phyloP scores from a whole-genome alignment of 2,888 invertebrate species.

The Plebejus melissa region DNA sequence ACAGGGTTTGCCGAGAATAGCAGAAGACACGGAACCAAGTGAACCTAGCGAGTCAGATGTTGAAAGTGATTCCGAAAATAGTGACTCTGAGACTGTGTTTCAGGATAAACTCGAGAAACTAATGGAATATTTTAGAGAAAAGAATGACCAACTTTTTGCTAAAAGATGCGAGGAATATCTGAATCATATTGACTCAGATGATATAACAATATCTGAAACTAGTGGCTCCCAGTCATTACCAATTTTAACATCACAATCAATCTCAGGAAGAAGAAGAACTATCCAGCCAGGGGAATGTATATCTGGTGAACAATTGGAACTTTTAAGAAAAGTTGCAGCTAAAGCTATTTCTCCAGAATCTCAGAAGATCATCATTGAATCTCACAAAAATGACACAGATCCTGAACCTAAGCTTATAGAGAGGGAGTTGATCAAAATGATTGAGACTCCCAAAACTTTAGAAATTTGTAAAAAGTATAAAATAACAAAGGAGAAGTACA shows the following conservation, averaged over 20 bases:
- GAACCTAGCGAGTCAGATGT: slow-evolving; percentile 81
- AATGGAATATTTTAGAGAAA: slow-evolving; percentile 84
- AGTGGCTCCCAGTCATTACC: slow-evolving; percentile 73
- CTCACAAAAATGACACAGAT: slow-evolving; percentile 74
- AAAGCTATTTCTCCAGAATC: slow-evolving; percentile 75
- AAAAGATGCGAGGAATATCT: slow-evolving; percentile 81
- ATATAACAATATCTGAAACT: slow-evolving; percentile 72
- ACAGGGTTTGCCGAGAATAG: slow-evolving; percentile 70
- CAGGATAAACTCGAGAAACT: slow-evolving; percentile 85
- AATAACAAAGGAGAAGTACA: slow-evolving; percentile 72
- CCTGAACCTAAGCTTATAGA: slow-evolving; percentile 77
- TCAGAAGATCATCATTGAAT: slow-evolving; percentile 76
- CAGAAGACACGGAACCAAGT: slow-evolving; percentile 78
- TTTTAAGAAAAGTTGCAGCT: slow-evolving; percentile 80
- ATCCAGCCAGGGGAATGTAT: slow-evolving; percentile 81
- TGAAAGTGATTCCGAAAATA: slow-evolving; percentile 79
- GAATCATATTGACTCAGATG: slow-evolving; percentile 73
- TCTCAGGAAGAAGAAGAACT: slow-evolving; percentile 75
- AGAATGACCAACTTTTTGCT: slow-evolving; percentile 83
- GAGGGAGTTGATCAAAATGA: slow-evolving; percentile 74
- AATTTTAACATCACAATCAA: slow-evolving; percentile 70
- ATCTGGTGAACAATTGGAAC: slow-evolving; percentile 78
- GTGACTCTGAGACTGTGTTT: slow-evolving; percentile 82
- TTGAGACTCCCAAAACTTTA: slow-evolving; percentile 70
- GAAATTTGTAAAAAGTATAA: slow-evolving; percentile 76